A percentile compares a stretch with the other conserved stretches of the same genome.
phyloP scores from a whole-genome alignment of 2,113 vertebrate genomes.

The Naja naja region DNA sequence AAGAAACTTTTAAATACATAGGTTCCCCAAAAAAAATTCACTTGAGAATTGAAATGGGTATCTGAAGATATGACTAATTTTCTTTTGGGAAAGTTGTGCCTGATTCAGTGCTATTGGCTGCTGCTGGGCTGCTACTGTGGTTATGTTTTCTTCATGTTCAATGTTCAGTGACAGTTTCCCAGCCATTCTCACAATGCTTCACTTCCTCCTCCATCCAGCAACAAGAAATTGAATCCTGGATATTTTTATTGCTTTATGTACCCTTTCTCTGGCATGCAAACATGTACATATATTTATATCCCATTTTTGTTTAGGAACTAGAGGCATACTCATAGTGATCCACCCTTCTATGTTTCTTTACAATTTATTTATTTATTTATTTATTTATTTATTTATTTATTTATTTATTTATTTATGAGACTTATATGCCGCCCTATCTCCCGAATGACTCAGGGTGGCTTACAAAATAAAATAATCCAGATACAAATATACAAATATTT shows the following conservation, averaged over 20 bases:
- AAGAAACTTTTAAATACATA: background rate
- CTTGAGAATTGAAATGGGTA: background rate
- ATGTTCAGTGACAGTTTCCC: background rate
- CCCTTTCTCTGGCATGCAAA: background rate
- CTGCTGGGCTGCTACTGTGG: background rate
- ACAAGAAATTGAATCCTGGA: background rate
- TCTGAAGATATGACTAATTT: background rate
- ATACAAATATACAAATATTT: no score
- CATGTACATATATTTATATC: background rate
- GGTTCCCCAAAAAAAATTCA: background rate
- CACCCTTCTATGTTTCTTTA: background rate
- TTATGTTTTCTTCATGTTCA: background rate
- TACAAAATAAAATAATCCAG: no score
- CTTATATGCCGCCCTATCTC: no score
- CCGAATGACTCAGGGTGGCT: no score
- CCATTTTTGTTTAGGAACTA: background rate
- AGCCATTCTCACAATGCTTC: background rate
- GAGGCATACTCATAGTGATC: background rate
- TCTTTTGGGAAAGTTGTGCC: background rate
- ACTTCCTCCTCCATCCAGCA: background rate
- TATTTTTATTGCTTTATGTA: background rate
- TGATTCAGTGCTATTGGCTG: background rate
- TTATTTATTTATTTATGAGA: no score
- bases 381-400: no score
- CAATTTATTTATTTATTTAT: no score